These are phyloP conservation scores for Smittia sp. DNA, from an alignment of 2,888 invertebrate genomes.

Conservation along the genomic window DNA sequence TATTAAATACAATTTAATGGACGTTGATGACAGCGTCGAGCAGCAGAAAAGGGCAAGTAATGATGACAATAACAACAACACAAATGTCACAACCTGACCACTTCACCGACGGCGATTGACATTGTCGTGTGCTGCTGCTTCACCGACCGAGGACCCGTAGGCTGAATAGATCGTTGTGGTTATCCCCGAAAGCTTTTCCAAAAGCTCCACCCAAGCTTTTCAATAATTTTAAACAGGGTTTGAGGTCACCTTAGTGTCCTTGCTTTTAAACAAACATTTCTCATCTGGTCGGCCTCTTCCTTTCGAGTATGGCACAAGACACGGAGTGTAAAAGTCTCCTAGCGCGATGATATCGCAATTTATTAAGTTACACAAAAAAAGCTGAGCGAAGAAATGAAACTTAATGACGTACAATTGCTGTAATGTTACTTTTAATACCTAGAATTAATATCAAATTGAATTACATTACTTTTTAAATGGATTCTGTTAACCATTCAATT, in stretches of 20 bases:
- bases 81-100: conserved; percentile 41
- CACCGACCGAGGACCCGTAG: neutral
- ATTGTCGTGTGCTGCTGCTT: conserved; percentile 20
- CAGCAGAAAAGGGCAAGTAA: conserved; percentile 35
- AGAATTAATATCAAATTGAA: conserved; percentile 41
- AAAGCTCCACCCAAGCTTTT: neutral
- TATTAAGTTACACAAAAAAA: conserved; percentile 17
- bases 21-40: conserved; percentile 28
- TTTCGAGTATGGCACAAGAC: neutral
- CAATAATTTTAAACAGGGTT: too few species aligned
- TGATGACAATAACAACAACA: conserved; percentile 39
- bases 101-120: conserved; percentile 18
- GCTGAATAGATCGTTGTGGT: neutral
- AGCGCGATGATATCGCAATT: conserved; percentile 38
- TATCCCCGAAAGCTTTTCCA: too few species aligned
- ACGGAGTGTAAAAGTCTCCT: conserved; percentile 21
- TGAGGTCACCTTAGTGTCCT: too few species aligned
- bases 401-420: conserved; percentile 41
- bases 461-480: conserved; percentile 38
- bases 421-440: conserved; percentile 39
- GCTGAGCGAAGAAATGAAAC: conserved; percentile 31
- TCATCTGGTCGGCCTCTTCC: too few species aligned
- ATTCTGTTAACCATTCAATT: conserved; percentile 41
- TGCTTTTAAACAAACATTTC: too few species aligned
- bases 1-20: conserved; percentile 38